phyloP scores from a whole-genome alignment of 2,797 vertebrate genomes.

The Gallinago nigripennis region DNA sequence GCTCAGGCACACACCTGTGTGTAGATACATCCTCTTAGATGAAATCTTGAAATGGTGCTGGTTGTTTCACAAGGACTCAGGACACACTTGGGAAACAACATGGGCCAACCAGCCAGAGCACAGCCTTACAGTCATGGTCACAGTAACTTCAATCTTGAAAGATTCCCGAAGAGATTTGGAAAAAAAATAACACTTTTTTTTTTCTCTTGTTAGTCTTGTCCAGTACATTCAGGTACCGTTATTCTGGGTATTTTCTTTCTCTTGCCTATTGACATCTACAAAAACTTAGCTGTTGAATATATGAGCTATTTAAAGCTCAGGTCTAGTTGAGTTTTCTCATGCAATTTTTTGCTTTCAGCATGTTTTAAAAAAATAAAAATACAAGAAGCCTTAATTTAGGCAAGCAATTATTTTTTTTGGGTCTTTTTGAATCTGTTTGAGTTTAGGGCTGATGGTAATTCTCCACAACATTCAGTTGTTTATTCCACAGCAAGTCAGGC shows the following conservation, averaged over 20 bases:
- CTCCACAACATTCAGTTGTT: not conserved
- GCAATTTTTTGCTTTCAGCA: not conserved
- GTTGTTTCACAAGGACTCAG: not conserved
- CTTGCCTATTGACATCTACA: not conserved
- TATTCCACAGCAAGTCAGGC: not conserved
- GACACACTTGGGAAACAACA: not conserved
- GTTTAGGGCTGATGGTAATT: not conserved
- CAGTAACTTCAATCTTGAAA: not conserved
- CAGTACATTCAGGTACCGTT: not conserved
- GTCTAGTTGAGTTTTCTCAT: not conserved
- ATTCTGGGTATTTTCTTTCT: not conserved
- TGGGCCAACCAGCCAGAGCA: not conserved
- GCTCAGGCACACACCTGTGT: not conserved
- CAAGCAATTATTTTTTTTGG: accelerated
- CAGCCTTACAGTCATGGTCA: not conserved
- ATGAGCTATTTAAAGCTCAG: not conserved
- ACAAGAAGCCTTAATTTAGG: not conserved
- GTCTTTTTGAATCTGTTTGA: not conserved
- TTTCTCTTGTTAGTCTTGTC: not conserved
- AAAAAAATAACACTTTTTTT: not conserved
- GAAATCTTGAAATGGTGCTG: not conserved
- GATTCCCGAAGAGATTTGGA: not conserved
- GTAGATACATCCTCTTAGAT: not conserved
- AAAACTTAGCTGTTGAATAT: not conserved
- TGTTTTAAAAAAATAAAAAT: not conserved